Evolutionary conservation across 2,888 invertebrate species (phyloP).

Genomic region (Drosophila sordidula): DNA sequence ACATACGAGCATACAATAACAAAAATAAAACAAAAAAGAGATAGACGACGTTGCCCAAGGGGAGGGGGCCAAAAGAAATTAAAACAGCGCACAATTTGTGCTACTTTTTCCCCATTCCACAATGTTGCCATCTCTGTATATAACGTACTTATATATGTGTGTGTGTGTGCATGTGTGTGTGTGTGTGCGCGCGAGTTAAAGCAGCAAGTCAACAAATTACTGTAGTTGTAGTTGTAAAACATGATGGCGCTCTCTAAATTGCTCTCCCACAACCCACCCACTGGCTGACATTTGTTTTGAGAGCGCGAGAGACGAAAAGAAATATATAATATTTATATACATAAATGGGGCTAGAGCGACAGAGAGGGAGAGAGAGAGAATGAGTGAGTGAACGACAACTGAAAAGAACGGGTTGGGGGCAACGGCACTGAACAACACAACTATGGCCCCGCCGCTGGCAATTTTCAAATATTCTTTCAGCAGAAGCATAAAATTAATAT

Average conservation of each 20-base stretch:
- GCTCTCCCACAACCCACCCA: conserved; percentile 66
- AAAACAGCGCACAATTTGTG: conserved; percentile 82
- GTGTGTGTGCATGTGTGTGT: conserved; percentile 10
- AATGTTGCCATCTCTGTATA: conserved; percentile 56
- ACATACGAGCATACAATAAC: conserved; percentile 36
- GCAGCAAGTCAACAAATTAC: conserved; percentile 63
- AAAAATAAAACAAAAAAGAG: conserved; percentile 39
- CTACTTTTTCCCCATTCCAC: conserved; percentile 80
- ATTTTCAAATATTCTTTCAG: conserved; percentile 47
- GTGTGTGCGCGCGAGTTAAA: conserved; percentile 34
- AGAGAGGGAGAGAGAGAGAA: conserved; percentile 3
- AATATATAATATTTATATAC: conserved; percentile 6
- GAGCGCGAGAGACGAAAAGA: conserved; percentile 25
- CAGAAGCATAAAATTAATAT: conserved; percentile 43
- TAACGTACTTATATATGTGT: conserved; percentile 28
- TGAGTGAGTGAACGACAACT: conserved; percentile 31
- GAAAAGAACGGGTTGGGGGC: conserved; percentile 43
- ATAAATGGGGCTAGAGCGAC: conserved; percentile 12
- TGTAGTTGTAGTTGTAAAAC: conserved; percentile 74
- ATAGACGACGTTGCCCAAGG: conserved; percentile 19
- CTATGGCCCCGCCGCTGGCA: conserved; percentile 35
- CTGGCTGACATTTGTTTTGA: conserved; percentile 61
- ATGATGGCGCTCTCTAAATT: conserved; percentile 60
- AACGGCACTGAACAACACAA: conserved; percentile 57
- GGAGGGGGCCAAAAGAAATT: conserved; percentile 69